Evolutionary conservation across 2,797 vertebrate species (phyloP), one percentile per base, ranked within the genome.

Genomic region (Notamacropus eugenii): DNA sequence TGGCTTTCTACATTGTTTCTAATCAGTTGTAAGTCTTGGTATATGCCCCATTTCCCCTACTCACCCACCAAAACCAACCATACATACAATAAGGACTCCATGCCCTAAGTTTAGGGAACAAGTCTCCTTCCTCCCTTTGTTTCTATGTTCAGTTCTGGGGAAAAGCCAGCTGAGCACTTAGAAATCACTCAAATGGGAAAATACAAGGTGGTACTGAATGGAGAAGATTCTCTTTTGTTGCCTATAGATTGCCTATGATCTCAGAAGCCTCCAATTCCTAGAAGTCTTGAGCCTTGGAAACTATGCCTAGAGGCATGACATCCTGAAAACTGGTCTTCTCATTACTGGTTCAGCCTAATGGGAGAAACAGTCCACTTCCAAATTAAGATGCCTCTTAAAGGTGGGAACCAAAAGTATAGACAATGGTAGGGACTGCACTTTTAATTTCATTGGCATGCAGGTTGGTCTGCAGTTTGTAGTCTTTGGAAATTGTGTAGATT

Each of bases 261-360:
- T 67, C 62, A 67, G 14, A 67, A 40, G 34, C n/a, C n/a, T 74
- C 67, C 8, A 40, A 11, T 62, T 52, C 52, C 94, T 55, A 14
- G 91, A 94, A 90, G 92, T 74, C 50, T 90, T 96, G 62, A 54
- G 40, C 87, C 24, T 34, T 92, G 4, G 57, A 92, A 95, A 50
- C 54, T 92, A 96, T 74, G 57, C 46, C 54, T 91, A 93, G 56
- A 11, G 82, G 13, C 62, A 28, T 55, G 4, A 46, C 55, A 34
- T 14, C 6, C n/a, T 24, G 4, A 52, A 28, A 46, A 40, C 9
- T 14, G 22, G 40, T 50, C 34, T 19, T 62, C 8, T 92, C 57
- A 40, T 82, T 14, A 28, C 11, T n/a, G 67, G 50, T 46, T 90
- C 12, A 90, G 11, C 27, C 22, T 10, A n/a, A 55, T 31, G 46